These are phyloP conservation scores for Hyposmocoma kahamanoa DNA, from an alignment of 1,140 invertebrate genomes.

Conservation along the genomic window DNA sequence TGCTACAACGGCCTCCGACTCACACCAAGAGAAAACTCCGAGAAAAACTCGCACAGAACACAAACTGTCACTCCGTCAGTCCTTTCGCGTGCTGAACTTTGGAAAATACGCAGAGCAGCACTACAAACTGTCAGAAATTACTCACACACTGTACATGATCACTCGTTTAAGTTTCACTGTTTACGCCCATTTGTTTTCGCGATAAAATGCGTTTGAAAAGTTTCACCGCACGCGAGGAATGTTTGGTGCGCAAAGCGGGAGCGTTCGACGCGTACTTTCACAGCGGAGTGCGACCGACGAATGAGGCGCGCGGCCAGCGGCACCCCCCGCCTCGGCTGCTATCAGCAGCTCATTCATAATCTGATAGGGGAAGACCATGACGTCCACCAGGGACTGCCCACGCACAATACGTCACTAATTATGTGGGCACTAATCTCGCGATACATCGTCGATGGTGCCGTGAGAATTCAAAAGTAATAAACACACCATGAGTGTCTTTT, in stretches of 20 bases:
- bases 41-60: slow-evolving; percentile 46
- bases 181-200: slow-evolving; percentile 58
- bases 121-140: slow-evolving; percentile 25
- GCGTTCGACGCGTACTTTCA: slow-evolving; percentile 13
- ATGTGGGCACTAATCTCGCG: slow-evolving; percentile 25
- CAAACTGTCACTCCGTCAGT: slow-evolving; percentile 52
- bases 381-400: slow-evolving; percentile 30
- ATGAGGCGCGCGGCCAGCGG: slow-evolving; percentile 29
- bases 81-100: slow-evolving; percentile 47
- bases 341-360: slow-evolving; percentile 53
- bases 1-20: slow-evolving; percentile 47
- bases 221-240: slow-evolving; percentile 64
- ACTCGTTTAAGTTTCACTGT: slow-evolving; percentile 65
- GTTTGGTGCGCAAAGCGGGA: slow-evolving; percentile 23
- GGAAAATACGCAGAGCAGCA: slow-evolving; percentile 24
- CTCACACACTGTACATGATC: slow-evolving; percentile 42
- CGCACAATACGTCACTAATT: slow-evolving; percentile 28
- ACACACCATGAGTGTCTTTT: neutral
- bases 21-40: slow-evolving; percentile 37
- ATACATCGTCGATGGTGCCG: slow-evolving; percentile 14
- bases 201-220: slow-evolving; percentile 41
- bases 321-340: slow-evolving; percentile 27
- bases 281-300: slow-evolving; percentile 35
- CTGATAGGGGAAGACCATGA: slow-evolving; percentile 47
- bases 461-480: slow-evolving; percentile 22